Base-by-base conservation (phyloP, 1,140 invertebrate species). In the Drosophila pseudoobscura region DNA sequence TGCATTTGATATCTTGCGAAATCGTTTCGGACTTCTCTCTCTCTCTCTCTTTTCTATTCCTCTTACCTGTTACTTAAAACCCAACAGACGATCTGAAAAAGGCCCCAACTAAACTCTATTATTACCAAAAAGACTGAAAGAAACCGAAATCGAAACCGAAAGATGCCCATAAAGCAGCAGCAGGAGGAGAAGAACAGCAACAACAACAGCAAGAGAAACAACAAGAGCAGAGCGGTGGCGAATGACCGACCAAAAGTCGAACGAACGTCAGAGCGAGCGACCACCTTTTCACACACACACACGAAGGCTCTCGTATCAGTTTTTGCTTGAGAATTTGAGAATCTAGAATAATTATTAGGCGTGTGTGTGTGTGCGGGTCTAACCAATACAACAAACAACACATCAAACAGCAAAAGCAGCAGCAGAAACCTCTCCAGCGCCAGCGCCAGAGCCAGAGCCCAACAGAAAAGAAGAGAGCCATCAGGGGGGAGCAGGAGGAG, bases 331-430 rank as follows among this genome's bases (percentile, higher is more conserved):
- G 61, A 75, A 53, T 63, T 54, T 66, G 53, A 52, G 69, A 74
- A 78, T 85, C 64, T 87, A 87, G 64, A 85, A 88, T 85, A 82
- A 85, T 87, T 87, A 78, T 78, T 80, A 85, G 80, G 78, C 77
- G 74, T 47, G 35, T 39, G 78, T 80, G 74, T 51, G 35, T 39
- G 35, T 9, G 35, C 11, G 31, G 31, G 68, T 59, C 59, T 75
- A 60, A 60, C 69, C 53, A 60, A 57, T 59, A 60, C 55, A 61
- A 57, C 6, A 15, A 20, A 46, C 51, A 70, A 65, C 46, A 60
- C 24, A 26, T 26, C 24, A 26, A 61, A 50, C 53, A 56, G 17
- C 57, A 54, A 29, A 54, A 68, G 44, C 35, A 39, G 35, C 24
- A 26, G 24, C 24, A 26, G 24, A 39, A 13, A 39, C 35, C 35